Base-by-base conservation (phyloP, 2,113 vertebrate species). In the Halichoeres trimaculatus region DNA sequence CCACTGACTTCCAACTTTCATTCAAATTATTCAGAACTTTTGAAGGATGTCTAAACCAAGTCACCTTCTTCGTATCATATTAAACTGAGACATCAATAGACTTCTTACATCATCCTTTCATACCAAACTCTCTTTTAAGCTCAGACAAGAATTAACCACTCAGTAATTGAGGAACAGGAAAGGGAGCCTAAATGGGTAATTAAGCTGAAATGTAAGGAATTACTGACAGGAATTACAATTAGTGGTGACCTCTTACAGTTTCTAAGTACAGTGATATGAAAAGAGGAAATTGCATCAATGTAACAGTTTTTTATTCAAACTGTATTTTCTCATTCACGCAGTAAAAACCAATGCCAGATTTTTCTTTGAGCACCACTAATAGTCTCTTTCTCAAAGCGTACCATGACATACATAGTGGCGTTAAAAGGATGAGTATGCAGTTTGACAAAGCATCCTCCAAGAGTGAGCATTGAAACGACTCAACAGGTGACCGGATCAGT, bases 151-250 rank as follows among this genome's bases (percentile, higher is more conserved):
- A 84, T 74, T 61, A 85, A 50, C 43, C 17, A 1, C 60, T 82
- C 38, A 67, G 69, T 36, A 68, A 70, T 36, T 4, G 41, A 74
- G 60, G 85, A 70, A 73, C 48, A 53, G 50, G 53, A 68, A 62
- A 36, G 59, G 50, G 17, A 26, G 74, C 40, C 66, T 62, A 61
- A 72, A 64, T 59, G 23, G 35, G 43, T 64, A 40, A 76, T 76
- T 80, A 84, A 59, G 70, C 67, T 74, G 76, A 65, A 80, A 89
- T 91, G 78, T 80, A 83, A 53, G 53, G 68, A 76, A 85, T 81
- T 47, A 85, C 70, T 79, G 72, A 77, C 66, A 80, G 56, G 76
- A 83, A 78, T 75, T 66, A 59, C 66, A 84, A 87, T 88, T 68
- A 83, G 56, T 26, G 48, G 26, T 70, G 76, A 81, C 72, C 84